Evolutionary conservation across 1,140 invertebrate genomes (phyloP).

Genomic region (Aphaenogaster rudis): DNA sequence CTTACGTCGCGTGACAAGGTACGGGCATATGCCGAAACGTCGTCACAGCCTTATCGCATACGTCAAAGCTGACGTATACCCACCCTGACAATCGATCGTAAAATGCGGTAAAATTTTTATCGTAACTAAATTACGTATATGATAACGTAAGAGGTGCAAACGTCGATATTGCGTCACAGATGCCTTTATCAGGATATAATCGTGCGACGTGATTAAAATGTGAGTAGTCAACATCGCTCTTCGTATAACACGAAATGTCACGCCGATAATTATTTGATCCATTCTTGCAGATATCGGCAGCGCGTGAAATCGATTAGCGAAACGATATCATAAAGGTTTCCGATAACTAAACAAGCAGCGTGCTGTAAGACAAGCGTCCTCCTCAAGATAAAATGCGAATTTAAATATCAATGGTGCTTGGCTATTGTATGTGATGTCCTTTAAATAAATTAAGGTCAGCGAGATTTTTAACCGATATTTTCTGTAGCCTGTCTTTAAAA

Average conservation of each 20-base stretch:
- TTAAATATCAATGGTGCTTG: neutral
- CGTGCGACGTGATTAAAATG: neutral
- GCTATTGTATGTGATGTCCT: neutral
- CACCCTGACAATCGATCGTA: conserved; percentile 54
- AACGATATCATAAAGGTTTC: neutral
- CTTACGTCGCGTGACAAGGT: neutral
- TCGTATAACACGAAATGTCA: conserved; percentile 16
- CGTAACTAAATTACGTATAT: conserved; percentile 28
- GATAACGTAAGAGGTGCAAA: conserved; percentile 14
- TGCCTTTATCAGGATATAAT: conserved; percentile 8
- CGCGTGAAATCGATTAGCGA: conserved; percentile 5
- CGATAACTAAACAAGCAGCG: neutral
- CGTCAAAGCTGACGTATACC: conserved; percentile 59
- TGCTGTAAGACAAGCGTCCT: neutral
- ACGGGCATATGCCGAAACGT: conserved; percentile 29
- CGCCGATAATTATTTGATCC: conserved; percentile 16
- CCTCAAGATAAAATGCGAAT: neutral
- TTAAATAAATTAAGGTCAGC: neutral
- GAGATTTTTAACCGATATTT: neutral
- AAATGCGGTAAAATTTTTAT: conserved; percentile 51
- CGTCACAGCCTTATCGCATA: conserved; percentile 41
- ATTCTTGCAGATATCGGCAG: neutral
- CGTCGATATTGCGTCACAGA: conserved; percentile 30
- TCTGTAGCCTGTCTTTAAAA: neutral
- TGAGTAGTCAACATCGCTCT: neutral